Evolutionary conservation across 2,113 vertebrate genomes (phyloP).

Genomic region (Eulemur rufifrons): DNA sequence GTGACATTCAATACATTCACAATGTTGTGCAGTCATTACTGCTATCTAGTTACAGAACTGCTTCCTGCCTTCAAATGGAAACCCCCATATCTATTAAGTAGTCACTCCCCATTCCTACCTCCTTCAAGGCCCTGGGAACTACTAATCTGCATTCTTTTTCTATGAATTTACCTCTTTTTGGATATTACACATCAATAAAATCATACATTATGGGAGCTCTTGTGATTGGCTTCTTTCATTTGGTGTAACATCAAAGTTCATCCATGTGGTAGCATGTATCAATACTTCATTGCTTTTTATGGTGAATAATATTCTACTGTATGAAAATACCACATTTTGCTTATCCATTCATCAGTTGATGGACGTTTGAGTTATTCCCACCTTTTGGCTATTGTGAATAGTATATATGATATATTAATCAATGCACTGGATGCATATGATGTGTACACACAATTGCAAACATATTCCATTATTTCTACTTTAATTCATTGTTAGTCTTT

Average conservation of each 20-base stretch:
- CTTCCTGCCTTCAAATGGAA: background rate
- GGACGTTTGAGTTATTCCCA: no score
- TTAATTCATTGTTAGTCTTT: background rate
- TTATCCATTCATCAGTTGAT: background rate
- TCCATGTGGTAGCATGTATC: background rate
- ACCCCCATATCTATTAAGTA: background rate
- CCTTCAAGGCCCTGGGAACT: background rate
- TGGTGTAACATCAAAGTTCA: background rate
- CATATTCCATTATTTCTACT: background rate
- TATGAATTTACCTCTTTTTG: background rate
- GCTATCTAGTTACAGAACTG: background rate
- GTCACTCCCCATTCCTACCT: background rate
- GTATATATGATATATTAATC: background rate
- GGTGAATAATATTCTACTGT: background rate
- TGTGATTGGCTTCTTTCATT: background rate
- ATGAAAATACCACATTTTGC: background rate
- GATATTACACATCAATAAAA: background rate
- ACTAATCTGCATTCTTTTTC: background rate
- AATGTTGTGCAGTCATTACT: background rate
- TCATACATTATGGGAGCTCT: background rate
- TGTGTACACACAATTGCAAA: background rate
- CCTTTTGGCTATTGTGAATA: background rate
- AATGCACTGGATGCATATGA: background rate
- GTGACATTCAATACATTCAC: background rate
- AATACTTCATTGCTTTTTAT: background rate